Evolutionary conservation across 2,113 vertebrate species (phyloP).

Genomic region (Phalacrocorax brasilianus): DNA sequence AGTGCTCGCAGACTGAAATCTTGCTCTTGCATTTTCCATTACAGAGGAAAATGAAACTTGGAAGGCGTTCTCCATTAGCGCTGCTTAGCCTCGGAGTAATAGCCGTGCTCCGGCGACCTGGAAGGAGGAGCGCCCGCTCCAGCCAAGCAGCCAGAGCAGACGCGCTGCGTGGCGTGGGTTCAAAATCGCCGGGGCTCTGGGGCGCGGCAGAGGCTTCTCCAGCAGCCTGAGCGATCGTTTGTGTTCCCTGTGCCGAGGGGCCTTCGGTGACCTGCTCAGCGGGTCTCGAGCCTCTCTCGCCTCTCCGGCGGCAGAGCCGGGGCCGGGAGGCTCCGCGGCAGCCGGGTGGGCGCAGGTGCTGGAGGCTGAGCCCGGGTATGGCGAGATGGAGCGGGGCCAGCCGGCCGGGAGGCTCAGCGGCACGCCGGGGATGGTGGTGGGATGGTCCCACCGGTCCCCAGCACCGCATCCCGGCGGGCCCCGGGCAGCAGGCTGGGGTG

Average conservation of each 20-base stretch:
- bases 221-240: accelerated
- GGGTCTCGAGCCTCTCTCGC: too few relatives aligned
- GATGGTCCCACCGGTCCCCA: neutral
- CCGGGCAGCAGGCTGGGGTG: neutral
- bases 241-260: neutral
- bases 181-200: neutral
- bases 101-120: neutral
- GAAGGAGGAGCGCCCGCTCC: neutral
- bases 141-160: neutral
- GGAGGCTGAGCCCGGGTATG: neutral
- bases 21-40: conserved; percentile 53
- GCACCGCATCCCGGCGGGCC: accelerated
- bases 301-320: neutral
- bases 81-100: neutral
- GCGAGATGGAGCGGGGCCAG: accelerated
- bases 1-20: conserved; percentile 65
- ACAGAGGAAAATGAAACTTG: conserved; percentile 53
- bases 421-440: accelerated
- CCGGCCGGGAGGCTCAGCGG: neutral
- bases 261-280: neutral
- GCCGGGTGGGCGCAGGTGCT: neutral
- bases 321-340: neutral
- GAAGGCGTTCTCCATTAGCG: neutral
- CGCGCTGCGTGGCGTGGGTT: neutral
- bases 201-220: accelerated